Percentiles rank a stretch among this genome's conserved stretches.
phyloP scores from a whole-genome alignment of 2,888 invertebrate species.

The Acanthosepion pharaonis region DNA sequence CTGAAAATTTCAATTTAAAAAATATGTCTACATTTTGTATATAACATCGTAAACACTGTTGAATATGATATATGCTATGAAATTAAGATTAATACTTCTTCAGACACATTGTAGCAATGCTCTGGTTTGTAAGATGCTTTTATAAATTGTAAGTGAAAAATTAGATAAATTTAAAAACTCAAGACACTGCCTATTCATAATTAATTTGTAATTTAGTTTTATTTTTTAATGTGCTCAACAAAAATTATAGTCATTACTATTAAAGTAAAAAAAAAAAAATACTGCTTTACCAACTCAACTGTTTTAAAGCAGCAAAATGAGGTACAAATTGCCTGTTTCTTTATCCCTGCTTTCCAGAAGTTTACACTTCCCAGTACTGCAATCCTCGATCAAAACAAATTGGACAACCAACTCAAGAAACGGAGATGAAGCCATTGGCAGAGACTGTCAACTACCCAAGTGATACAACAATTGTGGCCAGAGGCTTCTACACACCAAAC shows the following conservation, averaged over 20 bases:
- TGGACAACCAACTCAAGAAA: background rate
- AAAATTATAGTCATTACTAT: background rate
- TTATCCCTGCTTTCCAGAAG: background rate
- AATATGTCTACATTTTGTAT: too few species aligned
- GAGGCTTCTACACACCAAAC: background rate
- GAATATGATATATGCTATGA: too few species aligned
- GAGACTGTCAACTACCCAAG: constrained; percentile 10
- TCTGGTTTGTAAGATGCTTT: background rate
- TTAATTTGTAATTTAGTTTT: background rate
- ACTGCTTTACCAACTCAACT: background rate
- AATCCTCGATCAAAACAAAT: background rate
- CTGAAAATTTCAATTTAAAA: too few species aligned
- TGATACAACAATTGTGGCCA: constrained; percentile 10
- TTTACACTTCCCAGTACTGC: background rate
- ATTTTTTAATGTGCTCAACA: background rate
- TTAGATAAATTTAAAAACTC: background rate
- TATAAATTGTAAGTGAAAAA: background rate
- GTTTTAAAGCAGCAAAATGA: background rate
- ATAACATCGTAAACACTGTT: too few species aligned
- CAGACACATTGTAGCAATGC: background rate
- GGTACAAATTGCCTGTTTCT: background rate
- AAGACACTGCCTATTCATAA: background rate
- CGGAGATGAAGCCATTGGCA: background rate
- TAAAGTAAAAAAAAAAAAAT: too few species aligned
- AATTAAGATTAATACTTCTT: too few species aligned